phyloP scores from a whole-genome alignment of 2,797 vertebrate genomes.

The Lates japonicus region DNA sequence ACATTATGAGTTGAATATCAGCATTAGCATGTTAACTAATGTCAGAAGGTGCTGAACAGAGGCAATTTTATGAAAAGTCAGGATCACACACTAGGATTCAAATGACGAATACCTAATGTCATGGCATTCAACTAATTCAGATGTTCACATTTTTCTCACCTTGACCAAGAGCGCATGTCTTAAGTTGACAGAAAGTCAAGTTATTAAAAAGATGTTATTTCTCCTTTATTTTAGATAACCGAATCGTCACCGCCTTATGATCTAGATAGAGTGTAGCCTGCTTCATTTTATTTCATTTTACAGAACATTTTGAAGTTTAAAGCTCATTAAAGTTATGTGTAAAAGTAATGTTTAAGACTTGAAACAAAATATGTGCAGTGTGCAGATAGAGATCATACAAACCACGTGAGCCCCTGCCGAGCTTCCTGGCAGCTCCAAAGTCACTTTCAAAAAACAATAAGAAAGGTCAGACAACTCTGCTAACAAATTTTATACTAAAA shows the following conservation, averaged over 20 bases:
- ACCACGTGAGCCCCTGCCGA: too few species aligned
- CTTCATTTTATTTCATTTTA: too few species aligned
- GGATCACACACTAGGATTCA: background rate
- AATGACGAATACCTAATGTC: background rate
- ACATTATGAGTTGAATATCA: background rate
- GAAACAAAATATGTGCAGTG: constrained; percentile 16
- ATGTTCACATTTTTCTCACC: background rate
- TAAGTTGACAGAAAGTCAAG: background rate
- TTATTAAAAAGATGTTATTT: background rate
- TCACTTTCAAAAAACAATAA: constrained; percentile 38
- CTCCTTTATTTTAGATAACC: background rate
- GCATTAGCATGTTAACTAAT: background rate
- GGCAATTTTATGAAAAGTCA: background rate
- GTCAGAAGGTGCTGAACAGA: background rate
- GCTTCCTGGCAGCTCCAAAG: too few species aligned
- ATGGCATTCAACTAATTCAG: background rate
- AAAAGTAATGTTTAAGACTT: background rate
- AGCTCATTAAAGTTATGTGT: too few species aligned
- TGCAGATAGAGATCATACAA: constrained; percentile 22
- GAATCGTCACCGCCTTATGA: constrained; percentile 1
- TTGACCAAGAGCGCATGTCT: too few species aligned
- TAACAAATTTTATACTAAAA: too few species aligned
- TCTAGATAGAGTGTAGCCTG: background rate
- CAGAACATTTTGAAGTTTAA: too few species aligned
- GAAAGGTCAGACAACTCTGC: constrained; percentile 61